Evolutionary conservation across 1,140 invertebrate species (phyloP).

Genomic region (Lepidurus couesii): DNA sequence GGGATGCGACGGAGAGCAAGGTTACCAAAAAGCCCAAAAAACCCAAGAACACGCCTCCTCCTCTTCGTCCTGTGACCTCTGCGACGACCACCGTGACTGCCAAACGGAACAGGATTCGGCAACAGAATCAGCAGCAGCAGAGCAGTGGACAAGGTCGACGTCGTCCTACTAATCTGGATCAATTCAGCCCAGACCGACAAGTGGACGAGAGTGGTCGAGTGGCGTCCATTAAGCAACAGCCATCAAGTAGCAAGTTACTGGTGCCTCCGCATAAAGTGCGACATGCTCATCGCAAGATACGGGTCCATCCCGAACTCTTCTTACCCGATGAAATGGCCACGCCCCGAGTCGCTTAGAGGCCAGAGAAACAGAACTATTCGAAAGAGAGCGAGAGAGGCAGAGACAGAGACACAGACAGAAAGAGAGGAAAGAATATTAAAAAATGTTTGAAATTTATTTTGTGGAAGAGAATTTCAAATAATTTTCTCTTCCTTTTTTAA

Average conservation of each 20-base stretch:
- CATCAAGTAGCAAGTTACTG: not conserved
- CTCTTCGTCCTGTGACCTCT: not conserved
- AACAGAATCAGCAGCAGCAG: slow-evolving; percentile 2
- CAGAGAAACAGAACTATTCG: too few species aligned
- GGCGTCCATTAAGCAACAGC: not conserved
- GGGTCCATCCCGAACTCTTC: slow-evolving; percentile 27
- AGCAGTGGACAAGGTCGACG: slow-evolving; percentile 14
- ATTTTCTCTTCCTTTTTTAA: not conserved
- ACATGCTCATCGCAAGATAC: slow-evolving; percentile 26
- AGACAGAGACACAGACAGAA: not conserved
- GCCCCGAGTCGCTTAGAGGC: too few species aligned
- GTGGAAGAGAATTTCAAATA: too few species aligned
- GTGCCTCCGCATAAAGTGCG: slow-evolving; percentile 21
- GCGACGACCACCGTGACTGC: not conserved
- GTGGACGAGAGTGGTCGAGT: not conserved
- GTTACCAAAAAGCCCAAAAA: not conserved
- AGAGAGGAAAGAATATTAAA: not conserved
- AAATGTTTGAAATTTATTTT: too few species aligned
- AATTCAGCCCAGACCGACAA: slow-evolving; percentile 12
- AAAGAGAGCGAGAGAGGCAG: too few species aligned
- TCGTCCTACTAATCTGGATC: not conserved
- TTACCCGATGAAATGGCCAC: not conserved
- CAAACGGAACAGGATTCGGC: slow-evolving; percentile 2
- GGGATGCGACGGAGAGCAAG: not conserved
- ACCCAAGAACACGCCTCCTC: slow-evolving; percentile 21